phyloP scores from a whole-genome alignment of 2,888 invertebrate genomes.

The Euplagia quadripunctaria region DNA sequence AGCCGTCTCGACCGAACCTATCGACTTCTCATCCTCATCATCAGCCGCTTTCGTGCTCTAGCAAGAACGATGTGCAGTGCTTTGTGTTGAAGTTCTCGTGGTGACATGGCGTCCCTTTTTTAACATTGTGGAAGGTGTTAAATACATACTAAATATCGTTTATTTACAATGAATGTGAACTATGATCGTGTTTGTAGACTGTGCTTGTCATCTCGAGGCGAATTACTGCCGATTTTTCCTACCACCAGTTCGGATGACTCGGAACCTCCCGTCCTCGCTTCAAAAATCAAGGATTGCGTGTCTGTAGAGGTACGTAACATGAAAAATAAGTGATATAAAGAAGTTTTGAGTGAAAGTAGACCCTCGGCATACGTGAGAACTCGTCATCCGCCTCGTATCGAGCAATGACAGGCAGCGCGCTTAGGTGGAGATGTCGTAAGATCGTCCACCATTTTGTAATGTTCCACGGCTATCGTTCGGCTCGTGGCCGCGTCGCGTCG shows the following conservation, averaged over 20 bases:
- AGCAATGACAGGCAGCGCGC: constrained; percentile 84
- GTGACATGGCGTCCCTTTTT: constrained; percentile 86
- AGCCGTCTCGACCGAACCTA: constrained; percentile 84
- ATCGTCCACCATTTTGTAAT: constrained; percentile 88
- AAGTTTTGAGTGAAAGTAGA: constrained; percentile 85
- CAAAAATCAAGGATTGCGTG: constrained; percentile 89
- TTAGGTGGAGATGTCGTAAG: constrained; percentile 88
- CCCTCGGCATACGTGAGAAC: constrained; percentile 83
- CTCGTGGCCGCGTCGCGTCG: constrained; percentile 84
- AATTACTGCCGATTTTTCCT: constrained; percentile 88
- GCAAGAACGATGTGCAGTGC: constrained; percentile 86
- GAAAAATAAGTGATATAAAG: constrained; percentile 70
- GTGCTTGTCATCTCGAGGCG: constrained; percentile 88
- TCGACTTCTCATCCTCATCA: constrained; percentile 88
- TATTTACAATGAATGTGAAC: constrained; percentile 86
- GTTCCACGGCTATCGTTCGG: constrained; percentile 85
- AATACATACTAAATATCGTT: constrained; percentile 72
- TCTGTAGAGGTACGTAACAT: constrained; percentile 89
- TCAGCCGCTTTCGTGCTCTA: constrained; percentile 87
- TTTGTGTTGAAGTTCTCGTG: constrained; percentile 86
- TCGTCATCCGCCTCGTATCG: constrained; percentile 86
- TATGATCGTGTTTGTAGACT: constrained; percentile 88
- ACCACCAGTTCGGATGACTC: constrained; percentile 86
- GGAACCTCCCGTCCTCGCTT: constrained; percentile 86
- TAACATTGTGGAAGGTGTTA: constrained; percentile 74